These are phyloP conservation scores for Epinephelus moara DNA, from an alignment of 2,113 vertebrate species.

Conservation along the genomic window DNA sequence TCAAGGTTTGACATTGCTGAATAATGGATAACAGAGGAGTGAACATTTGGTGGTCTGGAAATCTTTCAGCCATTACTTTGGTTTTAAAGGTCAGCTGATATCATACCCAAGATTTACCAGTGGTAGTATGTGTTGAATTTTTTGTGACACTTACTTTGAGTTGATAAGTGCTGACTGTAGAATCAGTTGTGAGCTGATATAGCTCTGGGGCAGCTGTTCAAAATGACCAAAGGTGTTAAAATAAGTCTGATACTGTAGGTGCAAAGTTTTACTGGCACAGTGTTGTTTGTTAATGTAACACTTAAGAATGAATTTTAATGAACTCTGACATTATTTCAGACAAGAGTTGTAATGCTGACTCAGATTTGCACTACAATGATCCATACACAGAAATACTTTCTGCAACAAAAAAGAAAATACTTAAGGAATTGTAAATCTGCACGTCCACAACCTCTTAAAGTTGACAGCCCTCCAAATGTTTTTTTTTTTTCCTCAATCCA, in stretches of 20 bases:
- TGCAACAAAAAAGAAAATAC: not conserved
- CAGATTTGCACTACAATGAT: not conserved
- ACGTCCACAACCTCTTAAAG: not conserved
- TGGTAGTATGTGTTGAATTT: slow-evolving; percentile 1
- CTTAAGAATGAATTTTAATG: not conserved
- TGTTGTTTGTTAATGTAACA: not conserved
- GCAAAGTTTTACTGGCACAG: not conserved
- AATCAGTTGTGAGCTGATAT: not conserved
- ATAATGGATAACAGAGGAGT: too few species aligned
- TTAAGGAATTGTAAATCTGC: not conserved
- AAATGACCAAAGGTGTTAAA: not conserved
- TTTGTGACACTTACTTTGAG: slow-evolving; percentile 15
- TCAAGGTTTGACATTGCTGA: too few species aligned
- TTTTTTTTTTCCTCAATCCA: not conserved
- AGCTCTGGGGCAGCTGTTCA: not conserved
- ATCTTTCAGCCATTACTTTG: not conserved
- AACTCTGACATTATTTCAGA: not conserved
- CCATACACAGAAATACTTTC: not conserved
- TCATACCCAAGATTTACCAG: not conserved
- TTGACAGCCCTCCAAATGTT: not conserved
- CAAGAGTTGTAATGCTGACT: not conserved
- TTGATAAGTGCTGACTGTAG: not conserved
- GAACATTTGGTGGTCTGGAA: not conserved
- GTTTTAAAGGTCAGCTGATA: not conserved
- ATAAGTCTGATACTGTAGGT: not conserved